A percentile compares a stretch with the other conserved stretches of the same genome.
These are phyloP conservation scores for Salvelinus namaycush DNA, from an alignment of 2,113 vertebrate species.

Conservation along the genomic window DNA sequence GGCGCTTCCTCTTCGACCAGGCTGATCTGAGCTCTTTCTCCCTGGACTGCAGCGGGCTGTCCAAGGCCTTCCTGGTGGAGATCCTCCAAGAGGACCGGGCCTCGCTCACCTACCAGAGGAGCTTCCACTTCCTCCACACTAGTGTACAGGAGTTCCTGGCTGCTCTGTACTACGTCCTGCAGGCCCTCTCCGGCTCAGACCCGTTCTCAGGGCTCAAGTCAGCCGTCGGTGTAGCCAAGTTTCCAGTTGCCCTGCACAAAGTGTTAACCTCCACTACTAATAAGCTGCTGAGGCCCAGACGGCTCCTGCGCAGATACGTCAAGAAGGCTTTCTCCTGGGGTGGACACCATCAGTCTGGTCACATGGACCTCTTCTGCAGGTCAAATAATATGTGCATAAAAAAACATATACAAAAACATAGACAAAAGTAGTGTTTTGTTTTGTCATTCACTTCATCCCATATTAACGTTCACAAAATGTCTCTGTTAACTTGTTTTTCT, in stretches of 20 bases:
- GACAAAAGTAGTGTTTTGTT: background rate
- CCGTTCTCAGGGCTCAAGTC: conserved; percentile 46
- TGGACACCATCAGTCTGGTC: conserved; percentile 50
- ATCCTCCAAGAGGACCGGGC: conserved; percentile 45
- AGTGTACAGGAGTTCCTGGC: conserved; percentile 59
- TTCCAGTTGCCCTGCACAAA: conserved; percentile 10
- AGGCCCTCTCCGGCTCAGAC: conserved; percentile 46
- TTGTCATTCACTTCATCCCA: background rate
- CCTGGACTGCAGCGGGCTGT: conserved; percentile 29
- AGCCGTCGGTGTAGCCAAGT: background rate
- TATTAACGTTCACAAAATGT: background rate
- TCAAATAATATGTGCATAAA: conserved; percentile 6
- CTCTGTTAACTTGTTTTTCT: too few species aligned
- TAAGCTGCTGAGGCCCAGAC: conserved; percentile 20
- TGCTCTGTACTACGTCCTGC: conserved; percentile 47
- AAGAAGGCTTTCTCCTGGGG: conserved; percentile 50
- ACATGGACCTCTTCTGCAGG: conserved; percentile 61
- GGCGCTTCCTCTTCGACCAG: conserved; percentile 50
- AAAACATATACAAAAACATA: background rate
- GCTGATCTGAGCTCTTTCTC: conserved; percentile 43
- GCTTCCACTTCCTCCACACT: conserved; percentile 59
- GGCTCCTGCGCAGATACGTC: conserved; percentile 32
- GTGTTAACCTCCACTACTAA: conserved; percentile 1
- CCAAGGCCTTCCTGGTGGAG: conserved; percentile 47
- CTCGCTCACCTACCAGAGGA: conserved; percentile 45